These are phyloP conservation scores for Entomobrya proxima DNA, from an alignment of 2,888 invertebrate genomes.

Conservation along the genomic window DNA sequence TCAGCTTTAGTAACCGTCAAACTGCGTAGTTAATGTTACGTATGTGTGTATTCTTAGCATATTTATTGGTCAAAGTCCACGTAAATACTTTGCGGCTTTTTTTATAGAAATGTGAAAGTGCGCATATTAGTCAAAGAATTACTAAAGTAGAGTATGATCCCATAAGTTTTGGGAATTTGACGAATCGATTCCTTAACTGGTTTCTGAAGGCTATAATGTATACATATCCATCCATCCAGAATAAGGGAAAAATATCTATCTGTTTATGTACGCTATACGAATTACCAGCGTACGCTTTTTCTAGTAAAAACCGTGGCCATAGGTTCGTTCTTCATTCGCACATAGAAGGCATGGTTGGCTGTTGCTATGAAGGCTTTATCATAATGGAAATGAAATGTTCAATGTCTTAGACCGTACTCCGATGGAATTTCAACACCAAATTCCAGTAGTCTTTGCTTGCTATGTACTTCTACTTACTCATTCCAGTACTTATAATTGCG, in stretches of 20 bases:
- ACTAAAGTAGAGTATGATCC: constrained; percentile 29
- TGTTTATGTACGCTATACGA: background rate
- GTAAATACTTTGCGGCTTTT: too few species aligned
- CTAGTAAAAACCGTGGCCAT: background rate
- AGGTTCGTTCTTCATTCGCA: background rate
- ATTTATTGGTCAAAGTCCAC: too few species aligned
- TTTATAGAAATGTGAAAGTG: too few species aligned
- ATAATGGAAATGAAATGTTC: constrained; percentile 60
- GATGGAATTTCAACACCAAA: constrained; percentile 29
- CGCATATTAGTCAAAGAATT: background rate
- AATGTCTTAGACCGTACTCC: constrained; percentile 11
- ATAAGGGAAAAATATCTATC: constrained; percentile 7
- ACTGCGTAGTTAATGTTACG: too few species aligned
- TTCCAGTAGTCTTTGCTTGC: too few species aligned
- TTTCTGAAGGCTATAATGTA: constrained; percentile 22
- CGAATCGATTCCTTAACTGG: constrained; percentile 38
- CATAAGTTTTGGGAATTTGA: constrained; percentile 40
- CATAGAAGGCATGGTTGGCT: background rate
- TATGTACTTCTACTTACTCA: background rate
- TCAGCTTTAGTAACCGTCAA: too few species aligned
- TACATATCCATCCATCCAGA: background rate
- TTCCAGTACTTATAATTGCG: too few species aligned
- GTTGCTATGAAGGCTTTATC: background rate
- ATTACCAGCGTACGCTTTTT: background rate
- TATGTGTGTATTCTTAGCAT: too few species aligned